Evolutionary conservation across 2,888 invertebrate species (phyloP).

Genomic region (Ectemnius continuus): DNA sequence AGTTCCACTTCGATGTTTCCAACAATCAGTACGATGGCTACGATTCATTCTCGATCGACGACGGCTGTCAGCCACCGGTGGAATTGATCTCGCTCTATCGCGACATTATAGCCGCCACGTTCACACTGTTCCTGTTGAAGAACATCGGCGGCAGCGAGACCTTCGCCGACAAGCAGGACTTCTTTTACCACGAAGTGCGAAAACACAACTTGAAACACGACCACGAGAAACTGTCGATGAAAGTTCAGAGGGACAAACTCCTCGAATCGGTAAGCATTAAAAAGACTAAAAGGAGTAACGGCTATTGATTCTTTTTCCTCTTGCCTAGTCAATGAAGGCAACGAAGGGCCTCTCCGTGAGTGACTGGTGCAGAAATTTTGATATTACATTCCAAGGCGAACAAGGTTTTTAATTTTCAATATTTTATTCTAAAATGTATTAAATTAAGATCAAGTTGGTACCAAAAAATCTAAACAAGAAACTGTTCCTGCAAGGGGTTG

Average conservation of each 20-base stretch:
- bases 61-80: slow-evolving; percentile 93
- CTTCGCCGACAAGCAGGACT: slow-evolving; percentile 88
- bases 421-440: no score
- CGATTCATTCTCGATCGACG: slow-evolving; percentile 89
- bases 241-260: slow-evolving; percentile 89
- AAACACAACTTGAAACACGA: slow-evolving; percentile 92
- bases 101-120: slow-evolving; percentile 95
- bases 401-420: slow-evolving; percentile 82
- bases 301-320: slow-evolving; percentile 1
- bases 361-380: slow-evolving; percentile 97
- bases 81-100: slow-evolving; percentile 90
- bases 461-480: no score
- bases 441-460: no score
- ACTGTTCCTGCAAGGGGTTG: slow-evolving; percentile 83
- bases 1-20: slow-evolving; percentile 84
- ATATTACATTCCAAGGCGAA: slow-evolving; percentile 95
- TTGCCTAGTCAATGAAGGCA: slow-evolving; percentile 86
- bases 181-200: slow-evolving; percentile 86
- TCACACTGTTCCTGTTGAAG: slow-evolving; percentile 92
- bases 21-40: slow-evolving; percentile 80
- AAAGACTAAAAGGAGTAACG: neutral
- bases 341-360: slow-evolving; percentile 91
- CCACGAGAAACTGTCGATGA: slow-evolving; percentile 90
- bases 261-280: slow-evolving; percentile 83
- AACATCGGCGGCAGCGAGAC: slow-evolving; percentile 97